These are phyloP conservation scores for Atethmia centrago DNA, from an alignment of 2,888 invertebrate genomes.

Conservation along the genomic window DNA sequence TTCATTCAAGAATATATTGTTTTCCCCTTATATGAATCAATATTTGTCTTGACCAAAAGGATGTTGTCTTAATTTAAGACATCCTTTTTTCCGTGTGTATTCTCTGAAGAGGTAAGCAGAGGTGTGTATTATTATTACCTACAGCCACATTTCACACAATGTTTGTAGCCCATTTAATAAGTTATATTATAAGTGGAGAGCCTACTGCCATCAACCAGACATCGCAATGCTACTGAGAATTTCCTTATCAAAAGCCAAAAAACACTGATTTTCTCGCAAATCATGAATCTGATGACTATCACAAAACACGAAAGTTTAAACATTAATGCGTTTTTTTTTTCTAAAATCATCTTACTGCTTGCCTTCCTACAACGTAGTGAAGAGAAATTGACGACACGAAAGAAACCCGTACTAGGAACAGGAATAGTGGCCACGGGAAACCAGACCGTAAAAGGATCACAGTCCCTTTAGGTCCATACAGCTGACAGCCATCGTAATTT, in stretches of 20 bases:
- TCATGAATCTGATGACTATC: neutral
- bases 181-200: neutral
- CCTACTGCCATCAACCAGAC: no score
- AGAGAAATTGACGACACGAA: neutral
- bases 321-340: neutral
- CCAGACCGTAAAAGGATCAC: neutral
- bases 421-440: neutral
- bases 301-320: neutral
- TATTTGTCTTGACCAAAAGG: no score
- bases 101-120: neutral
- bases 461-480: neutral
- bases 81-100: no score
- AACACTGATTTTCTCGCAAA: neutral
- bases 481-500: neutral
- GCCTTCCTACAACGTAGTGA: neutral
- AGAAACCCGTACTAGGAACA: no score
- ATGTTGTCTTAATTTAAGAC: no score
- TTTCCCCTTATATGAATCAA: no score
- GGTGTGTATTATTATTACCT: neutral
- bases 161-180: no score
- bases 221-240: neutral
- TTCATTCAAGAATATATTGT: no score
- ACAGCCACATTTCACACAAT: neutral
- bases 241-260: neutral
- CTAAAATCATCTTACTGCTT: neutral